Conservation (phyloP, 2,113 vertebrate species). For the Phylloscopus whistleri region DNA sequence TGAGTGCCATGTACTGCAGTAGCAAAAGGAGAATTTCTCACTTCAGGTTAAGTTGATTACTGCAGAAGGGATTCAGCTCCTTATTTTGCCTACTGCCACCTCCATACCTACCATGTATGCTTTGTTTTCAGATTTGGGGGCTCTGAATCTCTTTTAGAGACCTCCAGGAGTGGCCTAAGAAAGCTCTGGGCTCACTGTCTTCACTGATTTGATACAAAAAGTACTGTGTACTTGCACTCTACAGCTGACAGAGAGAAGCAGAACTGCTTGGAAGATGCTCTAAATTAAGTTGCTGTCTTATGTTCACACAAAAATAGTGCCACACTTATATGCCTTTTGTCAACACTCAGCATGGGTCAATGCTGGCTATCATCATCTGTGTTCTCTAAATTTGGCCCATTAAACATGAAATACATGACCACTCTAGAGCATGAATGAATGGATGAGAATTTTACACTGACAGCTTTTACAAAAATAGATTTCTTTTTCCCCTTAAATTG, state of each 20-base stretch:
- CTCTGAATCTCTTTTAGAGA: background rate
- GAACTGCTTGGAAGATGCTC: background rate
- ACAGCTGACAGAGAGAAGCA: background rate
- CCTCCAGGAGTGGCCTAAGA: background rate
- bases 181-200: background rate
- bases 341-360: background rate
- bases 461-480: conserved; percentile 41
- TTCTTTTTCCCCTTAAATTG: background rate
- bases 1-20: background rate
- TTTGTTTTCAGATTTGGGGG: background rate
- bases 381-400: background rate
- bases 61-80: background rate
- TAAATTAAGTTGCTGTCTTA: background rate
- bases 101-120: accelerated
- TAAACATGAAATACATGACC: background rate
- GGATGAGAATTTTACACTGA: background rate
- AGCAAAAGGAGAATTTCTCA: background rate
- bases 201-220: background rate
- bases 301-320: background rate
- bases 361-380: background rate
- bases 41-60: background rate
- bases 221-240: accelerated
- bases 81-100: background rate
- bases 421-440: background rate
- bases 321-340: background rate